Conservation (phyloP, 2,113 vertebrate genomes). For the Anser cygnoides region DNA sequence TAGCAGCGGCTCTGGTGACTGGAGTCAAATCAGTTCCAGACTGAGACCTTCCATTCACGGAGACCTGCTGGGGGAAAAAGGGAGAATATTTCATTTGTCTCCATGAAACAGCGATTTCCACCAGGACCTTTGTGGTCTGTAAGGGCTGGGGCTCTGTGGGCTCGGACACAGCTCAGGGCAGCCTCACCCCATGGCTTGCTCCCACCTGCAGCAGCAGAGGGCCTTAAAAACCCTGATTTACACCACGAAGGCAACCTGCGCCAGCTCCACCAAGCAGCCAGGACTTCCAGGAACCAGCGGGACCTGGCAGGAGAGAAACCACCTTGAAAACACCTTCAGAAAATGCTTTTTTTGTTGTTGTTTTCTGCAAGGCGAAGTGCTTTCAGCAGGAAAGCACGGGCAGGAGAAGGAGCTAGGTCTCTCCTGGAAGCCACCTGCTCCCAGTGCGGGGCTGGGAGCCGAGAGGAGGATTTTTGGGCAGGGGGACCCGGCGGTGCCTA, state of each 20-base stretch:
- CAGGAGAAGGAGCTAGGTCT: neutral
- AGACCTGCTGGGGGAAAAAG: neutral
- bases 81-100: neutral
- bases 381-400: neutral
- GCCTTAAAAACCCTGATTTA: neutral
- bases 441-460: neutral
- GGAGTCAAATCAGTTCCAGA: neutral
- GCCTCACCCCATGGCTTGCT: neutral
- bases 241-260: fast-evolving
- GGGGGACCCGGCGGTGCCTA: neutral
- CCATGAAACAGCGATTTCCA: fast-evolving
- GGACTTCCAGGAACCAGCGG: too few species aligned
- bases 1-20: neutral
- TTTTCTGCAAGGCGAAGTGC: neutral
- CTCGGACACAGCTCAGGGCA: fast-evolving
- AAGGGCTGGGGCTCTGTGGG: neutral
- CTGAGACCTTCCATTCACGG: neutral
- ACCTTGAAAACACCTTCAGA: neutral
- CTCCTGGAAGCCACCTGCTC: neutral
- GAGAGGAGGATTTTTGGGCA: neutral
- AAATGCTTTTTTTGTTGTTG: neutral
- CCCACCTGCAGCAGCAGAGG: fast-evolving
- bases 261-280: neutral
- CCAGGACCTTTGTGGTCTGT: fast-evolving
- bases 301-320: neutral